Conservation (phyloP, 1,140 invertebrate species). For the Mercenaria mercenaria region DNA sequence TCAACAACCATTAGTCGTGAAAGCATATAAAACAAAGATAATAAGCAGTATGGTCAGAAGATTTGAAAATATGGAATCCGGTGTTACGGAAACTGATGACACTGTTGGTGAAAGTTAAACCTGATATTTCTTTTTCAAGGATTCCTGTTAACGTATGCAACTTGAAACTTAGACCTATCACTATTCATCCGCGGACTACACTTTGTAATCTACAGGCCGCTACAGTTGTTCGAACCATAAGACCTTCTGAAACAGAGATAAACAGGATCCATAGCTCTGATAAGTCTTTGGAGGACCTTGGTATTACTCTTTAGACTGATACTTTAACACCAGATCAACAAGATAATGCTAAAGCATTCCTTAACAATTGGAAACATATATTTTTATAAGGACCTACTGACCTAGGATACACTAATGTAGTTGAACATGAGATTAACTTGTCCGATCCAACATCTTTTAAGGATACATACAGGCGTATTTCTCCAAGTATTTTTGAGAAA, state of each 20-base stretch:
- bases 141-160: not conserved
- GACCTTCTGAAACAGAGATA: not conserved
- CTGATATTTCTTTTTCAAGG: not conserved
- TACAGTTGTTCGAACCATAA: not conserved
- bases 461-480: not conserved
- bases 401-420: not conserved
- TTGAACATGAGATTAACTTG: conserved; percentile 15
- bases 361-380: conserved; percentile 1
- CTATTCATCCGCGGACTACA: not conserved
- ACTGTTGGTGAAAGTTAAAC: not conserved
- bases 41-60: not conserved
- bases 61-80: no score
- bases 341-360: not conserved
- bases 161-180: not conserved
- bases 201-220: not conserved
- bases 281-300: not conserved
- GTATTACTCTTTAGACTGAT: not conserved
- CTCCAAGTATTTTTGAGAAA: not conserved
- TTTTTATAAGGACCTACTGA: not conserved
- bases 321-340: not conserved
- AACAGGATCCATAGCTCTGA: not conserved
- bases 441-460: conserved; percentile 11
- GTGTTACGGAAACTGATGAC: no score
- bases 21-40: not conserved
- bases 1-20: not conserved